Base-by-base conservation (phyloP, 2,797 vertebrate species). In the Hyperoplus lanceolatus region DNA sequence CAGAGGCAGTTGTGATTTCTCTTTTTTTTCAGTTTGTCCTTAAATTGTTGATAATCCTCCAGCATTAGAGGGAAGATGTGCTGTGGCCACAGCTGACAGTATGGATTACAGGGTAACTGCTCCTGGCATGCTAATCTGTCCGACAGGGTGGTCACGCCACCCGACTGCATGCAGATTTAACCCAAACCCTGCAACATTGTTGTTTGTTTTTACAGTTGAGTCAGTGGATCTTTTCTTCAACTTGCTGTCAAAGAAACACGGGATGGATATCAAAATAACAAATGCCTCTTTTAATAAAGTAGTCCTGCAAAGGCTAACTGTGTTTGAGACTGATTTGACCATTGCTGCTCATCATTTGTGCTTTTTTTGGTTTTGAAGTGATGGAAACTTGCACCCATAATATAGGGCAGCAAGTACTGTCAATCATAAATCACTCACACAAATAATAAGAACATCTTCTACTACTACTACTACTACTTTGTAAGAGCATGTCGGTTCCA, bases 141-240 rank as follows among this genome's bases (percentile, higher is more conserved):
- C 67, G 62, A 75, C 75, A 80, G 84, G 79, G 90, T 89, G 89
- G 92, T 82, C 88, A 68, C 13, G 8, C 60, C 62, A 56, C 45
- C 18, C 12, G 16, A 21, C 58, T 56, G 46, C 54, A 41, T 64
- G 48, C 64, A 62, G 69, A 51, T 59, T 69, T 49, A 48, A 69
- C 38, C 12, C 36, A 82, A 76, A 53, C 65, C 62, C 41, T 39
- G 43, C 16, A 50, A 15, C 36, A 16, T 12, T 70, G 64, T 70
- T 70, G 48, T 81, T 82, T 66, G 41, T 64, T 72, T 72, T 36
- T n/a, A 3, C 29, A 18, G 36, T 7, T 45, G 9, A 72, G 12
- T 58, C 65, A 73, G 18, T 13, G 39, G 42, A 49, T 65, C 13
- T 38, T 60, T 70, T 70, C 16, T 38, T 58, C 18, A 8, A 21